phyloP scores from a whole-genome alignment of 2,888 invertebrate species.

The Folsomia candida region DNA sequence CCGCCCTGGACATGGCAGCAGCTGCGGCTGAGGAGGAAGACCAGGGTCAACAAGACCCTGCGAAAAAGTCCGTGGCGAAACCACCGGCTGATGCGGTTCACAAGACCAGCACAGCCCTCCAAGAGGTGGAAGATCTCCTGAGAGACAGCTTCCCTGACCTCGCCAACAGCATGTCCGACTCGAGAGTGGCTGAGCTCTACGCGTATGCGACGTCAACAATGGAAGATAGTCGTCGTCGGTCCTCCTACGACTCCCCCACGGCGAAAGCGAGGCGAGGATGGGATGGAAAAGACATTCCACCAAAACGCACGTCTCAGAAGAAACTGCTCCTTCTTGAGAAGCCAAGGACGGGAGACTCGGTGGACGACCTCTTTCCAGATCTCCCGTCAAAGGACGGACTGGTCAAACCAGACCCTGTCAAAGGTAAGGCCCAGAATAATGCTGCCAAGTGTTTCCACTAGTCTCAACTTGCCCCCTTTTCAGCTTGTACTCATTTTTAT shows the following conservation, averaged over 20 bases:
- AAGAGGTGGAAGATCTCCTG: background rate
- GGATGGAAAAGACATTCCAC: background rate
- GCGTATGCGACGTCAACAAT: conserved; percentile 11
- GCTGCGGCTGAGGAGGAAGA: too few species aligned
- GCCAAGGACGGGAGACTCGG: conserved; percentile 13
- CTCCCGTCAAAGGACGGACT: conserved; percentile 28
- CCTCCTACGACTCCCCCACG: background rate
- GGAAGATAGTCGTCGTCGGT: background rate
- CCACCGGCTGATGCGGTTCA: too few species aligned
- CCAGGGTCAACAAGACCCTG: too few species aligned
- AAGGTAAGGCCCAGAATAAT: too few species aligned
- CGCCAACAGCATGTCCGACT: conserved; percentile 23
- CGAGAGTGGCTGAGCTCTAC: conserved; percentile 33
- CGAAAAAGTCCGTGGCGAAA: too few species aligned
- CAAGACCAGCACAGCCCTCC: too few species aligned
- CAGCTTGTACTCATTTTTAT: background rate
- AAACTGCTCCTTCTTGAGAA: background rate
- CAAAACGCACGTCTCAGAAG: background rate
- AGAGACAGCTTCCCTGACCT: conserved; percentile 19
- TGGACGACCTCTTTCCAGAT: conserved; percentile 30
- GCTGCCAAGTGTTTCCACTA: too few species aligned
- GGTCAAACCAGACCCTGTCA: conserved; percentile 26
- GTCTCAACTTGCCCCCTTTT: background rate
- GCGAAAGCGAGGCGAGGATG: background rate
- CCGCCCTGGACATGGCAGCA: background rate